Evolutionary conservation across 2,888 invertebrate genomes (phyloP).

Genomic region (Rotaria macrura): DNA sequence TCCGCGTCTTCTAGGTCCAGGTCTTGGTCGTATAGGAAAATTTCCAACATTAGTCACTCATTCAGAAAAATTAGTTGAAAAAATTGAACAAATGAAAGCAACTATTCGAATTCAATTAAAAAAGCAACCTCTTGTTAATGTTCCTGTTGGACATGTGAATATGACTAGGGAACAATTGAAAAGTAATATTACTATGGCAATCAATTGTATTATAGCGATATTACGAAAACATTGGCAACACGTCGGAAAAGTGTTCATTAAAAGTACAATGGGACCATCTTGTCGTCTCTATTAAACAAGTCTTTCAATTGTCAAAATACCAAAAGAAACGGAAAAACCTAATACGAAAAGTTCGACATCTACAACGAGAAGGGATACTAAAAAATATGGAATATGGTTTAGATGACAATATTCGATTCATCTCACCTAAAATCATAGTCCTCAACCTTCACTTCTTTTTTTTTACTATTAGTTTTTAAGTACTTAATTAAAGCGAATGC

Average conservation of each 20-base stretch:
- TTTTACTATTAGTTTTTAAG: no score
- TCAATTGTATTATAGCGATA: constrained; percentile 96
- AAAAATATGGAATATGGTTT: no score
- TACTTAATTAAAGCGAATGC: no score
- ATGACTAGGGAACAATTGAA: constrained; percentile 92
- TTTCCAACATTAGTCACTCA: constrained; percentile 96
- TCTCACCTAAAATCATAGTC: no score
- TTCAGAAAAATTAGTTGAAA: constrained; percentile 83
- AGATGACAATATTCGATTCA: no score
- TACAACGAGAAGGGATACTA: no score
- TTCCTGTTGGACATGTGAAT: constrained; percentile 90
- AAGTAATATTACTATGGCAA: constrained; percentile 85
- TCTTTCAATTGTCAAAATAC: no score
- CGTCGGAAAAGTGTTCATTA: constrained; percentile 90
- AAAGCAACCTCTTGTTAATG: constrained; percentile 93
- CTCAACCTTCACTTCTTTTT: no score
- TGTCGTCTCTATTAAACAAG: constrained; percentile 76
- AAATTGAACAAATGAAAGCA: constrained; percentile 94
- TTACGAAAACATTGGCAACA: constrained; percentile 99
- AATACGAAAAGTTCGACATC: no score
- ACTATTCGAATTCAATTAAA: constrained; percentile 99
- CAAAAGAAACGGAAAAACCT: no score
- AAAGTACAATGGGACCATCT: constrained; percentile 95
- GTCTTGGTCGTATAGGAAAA: constrained; percentile 98
- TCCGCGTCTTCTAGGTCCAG: constrained; percentile 64